A percentile compares a stretch with the other conserved stretches of the same genome.
phyloP scores from a whole-genome alignment of 30 jellyfish, hydroid and myxozoan genomes.

The Haliclystus octoradiatus region DNA sequence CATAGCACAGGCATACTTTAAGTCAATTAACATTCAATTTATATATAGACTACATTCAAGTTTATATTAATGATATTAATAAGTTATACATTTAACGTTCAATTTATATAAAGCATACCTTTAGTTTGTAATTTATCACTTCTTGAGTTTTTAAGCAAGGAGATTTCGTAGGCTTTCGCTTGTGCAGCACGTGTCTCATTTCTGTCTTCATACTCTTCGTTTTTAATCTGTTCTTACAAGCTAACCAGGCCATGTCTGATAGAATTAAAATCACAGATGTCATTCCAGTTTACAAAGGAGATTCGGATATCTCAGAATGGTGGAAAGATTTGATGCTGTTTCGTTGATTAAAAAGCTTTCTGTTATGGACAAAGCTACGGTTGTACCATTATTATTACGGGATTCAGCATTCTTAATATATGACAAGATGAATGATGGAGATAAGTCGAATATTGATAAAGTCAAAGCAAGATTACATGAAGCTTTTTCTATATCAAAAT shows the following conservation, averaged over 20 bases:
- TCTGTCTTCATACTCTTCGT: too few relatives aligned
- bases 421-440: background rate
- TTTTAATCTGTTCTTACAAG: too few relatives aligned
- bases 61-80: too few relatives aligned
- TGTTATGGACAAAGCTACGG: background rate
- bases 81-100: too few relatives aligned
- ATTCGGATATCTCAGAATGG: background rate
- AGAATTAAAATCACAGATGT: background rate
- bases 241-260: background rate
- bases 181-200: too few relatives aligned
- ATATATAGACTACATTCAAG: too few relatives aligned
- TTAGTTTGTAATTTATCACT: too few relatives aligned
- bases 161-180: background rate
- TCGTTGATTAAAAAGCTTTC: background rate
- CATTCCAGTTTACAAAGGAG: background rate
- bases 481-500: background rate
- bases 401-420: background rate
- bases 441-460: background rate
- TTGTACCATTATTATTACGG: background rate
- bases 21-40: too few relatives aligned
- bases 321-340: background rate
- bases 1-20: too few relatives aligned
- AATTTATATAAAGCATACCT: too few relatives aligned
- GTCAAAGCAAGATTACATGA: background rate
- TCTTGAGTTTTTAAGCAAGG: background rate